Conservation (phyloP, 1,140 invertebrate genomes). For the Protaetia brevitarsis region DNA sequence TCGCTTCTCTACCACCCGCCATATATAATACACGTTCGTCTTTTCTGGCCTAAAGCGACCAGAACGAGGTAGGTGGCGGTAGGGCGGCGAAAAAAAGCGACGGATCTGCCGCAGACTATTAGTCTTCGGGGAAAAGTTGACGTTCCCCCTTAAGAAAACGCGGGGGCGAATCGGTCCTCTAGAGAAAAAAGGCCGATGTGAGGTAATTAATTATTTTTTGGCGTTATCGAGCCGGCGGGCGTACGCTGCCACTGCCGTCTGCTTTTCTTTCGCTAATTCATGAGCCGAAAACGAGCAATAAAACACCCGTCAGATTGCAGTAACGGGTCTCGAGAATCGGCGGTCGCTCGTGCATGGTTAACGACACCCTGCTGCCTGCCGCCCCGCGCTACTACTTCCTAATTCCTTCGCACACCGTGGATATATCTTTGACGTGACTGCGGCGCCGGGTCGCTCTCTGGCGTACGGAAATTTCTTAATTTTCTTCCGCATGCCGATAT, state of each 20-base stretch:
- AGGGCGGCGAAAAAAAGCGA: background rate
- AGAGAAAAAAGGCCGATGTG: conserved; percentile 6
- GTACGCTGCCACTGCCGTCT: conserved; percentile 34
- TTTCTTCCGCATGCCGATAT: background rate
- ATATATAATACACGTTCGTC: conserved; percentile 8
- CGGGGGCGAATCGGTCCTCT: background rate
- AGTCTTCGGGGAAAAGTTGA: conserved; percentile 8
- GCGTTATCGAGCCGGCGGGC: conserved; percentile 44
- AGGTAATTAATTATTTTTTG: conserved; percentile 51
- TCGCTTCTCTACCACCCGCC: background rate
- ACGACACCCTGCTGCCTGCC: conserved; percentile 24
- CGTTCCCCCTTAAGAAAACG: conserved; percentile 7
- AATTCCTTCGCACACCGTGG: background rate
- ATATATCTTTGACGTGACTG: conserved; percentile 18
- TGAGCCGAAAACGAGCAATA: conserved; percentile 47
- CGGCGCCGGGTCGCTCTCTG: background rate
- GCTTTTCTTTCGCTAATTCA: conserved; percentile 48
- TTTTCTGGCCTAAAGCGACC: background rate
- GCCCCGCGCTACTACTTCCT: background rate
- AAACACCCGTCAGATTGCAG: conserved; percentile 33
- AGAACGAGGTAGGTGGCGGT: conserved; percentile 1
- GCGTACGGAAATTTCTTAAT: background rate
- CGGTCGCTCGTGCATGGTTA: conserved; percentile 26
- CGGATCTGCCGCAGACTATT: conserved; percentile 5
- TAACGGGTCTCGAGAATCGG: conserved; percentile 24